Conservation (phyloP, 2,888 invertebrate genomes). For the Laothoe populi region DNA sequence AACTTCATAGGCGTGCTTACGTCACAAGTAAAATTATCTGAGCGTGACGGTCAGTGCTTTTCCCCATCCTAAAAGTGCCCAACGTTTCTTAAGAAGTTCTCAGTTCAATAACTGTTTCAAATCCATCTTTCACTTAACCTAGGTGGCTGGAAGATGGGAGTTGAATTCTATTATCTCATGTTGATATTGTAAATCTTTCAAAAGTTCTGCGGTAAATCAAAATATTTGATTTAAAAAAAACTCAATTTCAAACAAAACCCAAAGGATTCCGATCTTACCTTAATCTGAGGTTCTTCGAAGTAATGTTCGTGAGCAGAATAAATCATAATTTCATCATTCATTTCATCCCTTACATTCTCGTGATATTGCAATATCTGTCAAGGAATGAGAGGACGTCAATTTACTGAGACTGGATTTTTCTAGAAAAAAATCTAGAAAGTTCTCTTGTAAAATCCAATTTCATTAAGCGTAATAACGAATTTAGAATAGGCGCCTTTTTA, state of each 20-base stretch:
- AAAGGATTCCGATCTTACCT: background rate
- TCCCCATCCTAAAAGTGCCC: too few species aligned
- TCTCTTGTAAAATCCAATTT: constrained; percentile 14
- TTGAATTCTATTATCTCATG: too few species aligned
- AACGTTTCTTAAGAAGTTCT: too few species aligned
- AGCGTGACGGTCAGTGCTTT: too few species aligned
- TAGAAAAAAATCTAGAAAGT: background rate
- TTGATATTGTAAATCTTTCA: too few species aligned
- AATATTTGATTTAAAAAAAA: background rate
- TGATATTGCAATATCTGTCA: constrained; percentile 3
- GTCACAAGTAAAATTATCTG: too few species aligned
- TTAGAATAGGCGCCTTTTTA: background rate
- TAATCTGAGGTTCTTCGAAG: background rate
- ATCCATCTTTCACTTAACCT: too few species aligned
- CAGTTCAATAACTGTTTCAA: too few species aligned
- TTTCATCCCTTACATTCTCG: background rate
- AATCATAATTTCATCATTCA: constrained; percentile 14
- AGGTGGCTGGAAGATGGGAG: too few species aligned
- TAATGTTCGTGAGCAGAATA: background rate
- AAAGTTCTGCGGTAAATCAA: too few species aligned
- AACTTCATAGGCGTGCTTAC: too few species aligned
- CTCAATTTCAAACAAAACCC: background rate
- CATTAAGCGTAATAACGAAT: constrained; percentile 3
- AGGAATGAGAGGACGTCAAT: constrained; percentile 12
- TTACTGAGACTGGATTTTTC: background rate